Conservation (phyloP, 2,113 vertebrate genomes). For the Oncorhynchus mykiss region DNA sequence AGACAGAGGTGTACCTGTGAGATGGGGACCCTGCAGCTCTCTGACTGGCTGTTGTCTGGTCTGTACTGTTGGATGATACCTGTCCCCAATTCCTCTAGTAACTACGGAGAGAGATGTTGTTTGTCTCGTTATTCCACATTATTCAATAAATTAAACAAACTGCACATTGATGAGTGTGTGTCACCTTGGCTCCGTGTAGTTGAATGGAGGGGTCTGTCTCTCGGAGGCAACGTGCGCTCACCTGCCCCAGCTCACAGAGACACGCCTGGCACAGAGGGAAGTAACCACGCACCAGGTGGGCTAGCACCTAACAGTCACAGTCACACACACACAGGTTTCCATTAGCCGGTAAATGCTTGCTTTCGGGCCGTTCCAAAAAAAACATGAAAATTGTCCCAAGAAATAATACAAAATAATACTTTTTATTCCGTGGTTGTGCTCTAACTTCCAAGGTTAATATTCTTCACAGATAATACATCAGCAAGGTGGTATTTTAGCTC, state of each 20-base stretch:
- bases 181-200: conserved; percentile 92
- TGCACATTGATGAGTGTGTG: background rate
- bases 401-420: no score
- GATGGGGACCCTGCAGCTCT: conserved; percentile 77
- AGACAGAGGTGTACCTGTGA: conserved; percentile 64
- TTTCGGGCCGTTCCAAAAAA: no score
- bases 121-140: background rate
- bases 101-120: conserved; percentile 61
- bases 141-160: background rate
- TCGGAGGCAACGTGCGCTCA: conserved; percentile 85
- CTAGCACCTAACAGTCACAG: conserved; percentile 78
- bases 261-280: conserved; percentile 80
- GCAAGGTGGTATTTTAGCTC: no score
- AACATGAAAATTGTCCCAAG: no score
- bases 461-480: no score
- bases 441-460: no score
- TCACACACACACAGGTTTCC: no score
- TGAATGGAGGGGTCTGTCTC: conserved; percentile 88
- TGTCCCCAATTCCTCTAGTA: conserved; percentile 91
- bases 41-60: conserved; percentile 66
- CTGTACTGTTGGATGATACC: conserved; percentile 90
- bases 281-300: conserved; percentile 90
- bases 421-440: no score
- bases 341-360: no score
- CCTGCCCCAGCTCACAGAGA: conserved; percentile 84